Percentiles rank a stretch among this genome's conserved stretches.
Conservation (phyloP, 2,797 vertebrate genomes). For the Gymnocypris eckloni region DNA sequence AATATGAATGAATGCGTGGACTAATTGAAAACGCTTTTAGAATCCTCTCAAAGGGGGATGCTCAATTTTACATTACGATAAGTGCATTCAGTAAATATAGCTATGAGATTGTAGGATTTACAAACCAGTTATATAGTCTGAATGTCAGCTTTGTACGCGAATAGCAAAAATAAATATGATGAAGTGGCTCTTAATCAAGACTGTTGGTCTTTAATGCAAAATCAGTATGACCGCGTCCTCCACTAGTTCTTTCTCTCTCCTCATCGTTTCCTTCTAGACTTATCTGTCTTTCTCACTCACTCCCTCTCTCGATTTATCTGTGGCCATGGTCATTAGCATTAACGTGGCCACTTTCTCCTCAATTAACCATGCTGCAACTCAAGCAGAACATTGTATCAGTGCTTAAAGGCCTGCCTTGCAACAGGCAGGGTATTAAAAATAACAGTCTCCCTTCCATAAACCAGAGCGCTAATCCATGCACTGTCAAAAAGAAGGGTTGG, state of each 20-base stretch:
- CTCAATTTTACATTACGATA: neutral
- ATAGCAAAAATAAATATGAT: conserved; percentile 16
- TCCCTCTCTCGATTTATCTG: conserved; percentile 16
- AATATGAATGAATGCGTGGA: conserved; percentile 4
- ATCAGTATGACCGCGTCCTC: neutral
- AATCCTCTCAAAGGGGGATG: neutral
- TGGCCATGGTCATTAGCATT: neutral
- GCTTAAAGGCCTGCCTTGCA: conserved; percentile 35
- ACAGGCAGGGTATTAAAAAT: conserved; percentile 41
- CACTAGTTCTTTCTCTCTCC: neutral
- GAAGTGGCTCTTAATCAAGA: conserved; percentile 8
- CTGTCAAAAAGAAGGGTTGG: conserved; percentile 31
- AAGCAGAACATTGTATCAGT: conserved; percentile 42
- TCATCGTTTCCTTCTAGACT: conserved; percentile 1
- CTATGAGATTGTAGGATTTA: neutral
- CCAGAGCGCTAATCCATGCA: conserved; percentile 26
- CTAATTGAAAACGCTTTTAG: neutral
- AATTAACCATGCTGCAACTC: conserved; percentile 37
- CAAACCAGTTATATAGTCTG: neutral
- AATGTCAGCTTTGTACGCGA: conserved; percentile 13
- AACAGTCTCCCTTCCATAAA: conserved; percentile 40
- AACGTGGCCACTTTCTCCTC: conserved; percentile 24
- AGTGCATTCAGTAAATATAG: neutral
- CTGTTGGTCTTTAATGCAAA: neutral
- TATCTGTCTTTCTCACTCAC: conserved; percentile 8